Base-by-base conservation (phyloP, 2,797 vertebrate species). In the Valencia hispanica region DNA sequence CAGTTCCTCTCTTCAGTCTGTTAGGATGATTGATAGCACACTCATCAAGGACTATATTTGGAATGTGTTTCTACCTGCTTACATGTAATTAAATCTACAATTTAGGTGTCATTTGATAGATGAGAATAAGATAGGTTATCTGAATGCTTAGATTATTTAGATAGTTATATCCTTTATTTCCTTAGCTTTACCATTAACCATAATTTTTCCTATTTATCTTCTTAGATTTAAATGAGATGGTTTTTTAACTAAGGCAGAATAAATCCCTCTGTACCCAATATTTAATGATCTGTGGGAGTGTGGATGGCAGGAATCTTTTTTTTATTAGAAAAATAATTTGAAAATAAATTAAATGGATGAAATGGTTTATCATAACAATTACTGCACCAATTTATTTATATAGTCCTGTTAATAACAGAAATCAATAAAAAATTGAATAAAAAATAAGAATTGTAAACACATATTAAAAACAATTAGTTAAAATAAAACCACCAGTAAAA, bases 41-140 rank as follows among this genome's bases (percentile, higher is more conserved):
- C 7, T 25, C 72, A 32, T 57, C 8, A 20, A 34, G 12, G 12
- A 39, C 69, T 72, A 73, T 47, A 63, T 47, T 63, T 47, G 32
- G 72, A 74, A 65, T 25, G 5, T 34, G 14, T 34, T 63, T 41
- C 5, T 63, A 48, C 43, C 57, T 34, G 20, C 12, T 48, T 50
- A 57, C 53, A 41, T 41, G 50, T 30, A 39, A 55, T 57, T 72
- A 57, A 41, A 72, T 72, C 34, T 55, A 72, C 70, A 72, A 20
- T 72, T 18, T 55, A 72, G 50, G 51, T 27, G 51, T 36, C 50
- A 57, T 51, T 51, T 15, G 27, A 57, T 4, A 34, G 8, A 72
- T 14, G 36, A 11, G 11, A 22, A 41, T 25, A 41, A n/a, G 22
- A 12, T 36, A 14, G 22, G 63, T 66, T 66, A 66, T 41, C 20